These are phyloP conservation scores for Bothrops jararaca DNA, from an alignment of 2,113 vertebrate genomes.

Conservation along the genomic window DNA sequence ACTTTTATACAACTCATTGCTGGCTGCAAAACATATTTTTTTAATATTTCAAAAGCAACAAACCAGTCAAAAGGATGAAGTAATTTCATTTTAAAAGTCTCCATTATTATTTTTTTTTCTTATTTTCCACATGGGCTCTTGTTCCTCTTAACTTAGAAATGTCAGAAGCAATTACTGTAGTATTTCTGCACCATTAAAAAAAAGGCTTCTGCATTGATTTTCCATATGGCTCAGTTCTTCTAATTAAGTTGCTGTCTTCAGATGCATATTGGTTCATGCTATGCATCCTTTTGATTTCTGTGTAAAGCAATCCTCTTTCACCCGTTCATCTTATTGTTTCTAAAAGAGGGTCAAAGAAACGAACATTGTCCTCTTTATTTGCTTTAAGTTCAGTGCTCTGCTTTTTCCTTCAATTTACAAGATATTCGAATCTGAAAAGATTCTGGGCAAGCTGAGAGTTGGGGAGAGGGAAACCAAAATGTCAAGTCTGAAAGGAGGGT, in stretches of 20 bases:
- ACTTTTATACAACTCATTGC: background rate
- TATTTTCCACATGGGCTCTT: background rate
- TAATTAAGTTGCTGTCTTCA: background rate
- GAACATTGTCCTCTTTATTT: background rate
- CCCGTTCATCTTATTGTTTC: background rate
- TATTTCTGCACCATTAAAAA: slow-evolving; percentile 6
- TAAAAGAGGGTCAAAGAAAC: background rate
- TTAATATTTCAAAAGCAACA: background rate
- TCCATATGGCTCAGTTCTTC: background rate
- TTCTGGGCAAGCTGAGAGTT: background rate
- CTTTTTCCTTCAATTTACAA: background rate
- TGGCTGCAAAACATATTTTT: background rate
- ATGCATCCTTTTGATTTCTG: background rate
- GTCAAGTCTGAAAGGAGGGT: background rate
- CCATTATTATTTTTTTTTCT: background rate
- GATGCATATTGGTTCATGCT: background rate
- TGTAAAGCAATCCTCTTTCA: background rate
- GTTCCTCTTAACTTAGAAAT: background rate
- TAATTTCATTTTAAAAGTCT: background rate
- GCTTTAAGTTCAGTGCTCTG: too few species aligned
- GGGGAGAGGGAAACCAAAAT: background rate
- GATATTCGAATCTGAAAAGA: background rate
- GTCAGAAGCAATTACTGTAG: slow-evolving; percentile 54
- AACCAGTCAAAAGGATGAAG: background rate
- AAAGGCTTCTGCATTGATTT: background rate